Evolutionary conservation across 2,888 invertebrate species (phyloP).

Genomic region (Drosophila picticornis): DNA sequence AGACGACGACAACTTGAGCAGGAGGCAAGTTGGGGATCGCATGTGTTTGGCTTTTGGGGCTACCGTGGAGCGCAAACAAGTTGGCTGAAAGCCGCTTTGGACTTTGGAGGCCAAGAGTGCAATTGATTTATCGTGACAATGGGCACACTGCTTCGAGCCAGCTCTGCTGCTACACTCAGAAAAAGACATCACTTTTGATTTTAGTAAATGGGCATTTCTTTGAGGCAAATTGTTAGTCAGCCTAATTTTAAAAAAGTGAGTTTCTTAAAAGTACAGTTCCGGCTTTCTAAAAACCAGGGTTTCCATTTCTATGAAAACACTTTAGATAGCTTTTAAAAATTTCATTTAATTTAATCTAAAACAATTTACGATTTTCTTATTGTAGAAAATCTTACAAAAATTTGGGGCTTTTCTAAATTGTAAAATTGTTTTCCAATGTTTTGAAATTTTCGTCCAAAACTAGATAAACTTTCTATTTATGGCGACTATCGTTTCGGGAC

Average conservation of each 20-base stretch:
- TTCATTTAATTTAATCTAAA: neutral
- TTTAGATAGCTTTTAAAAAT: neutral
- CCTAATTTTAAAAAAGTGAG: too few relatives aligned
- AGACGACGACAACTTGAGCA: constrained; percentile 23
- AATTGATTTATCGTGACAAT: constrained; percentile 83
- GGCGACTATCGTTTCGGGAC: neutral
- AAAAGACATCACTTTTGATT: neutral
- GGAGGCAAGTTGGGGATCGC: constrained; percentile 32
- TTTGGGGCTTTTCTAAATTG: too few relatives aligned
- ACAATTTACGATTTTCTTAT: neutral
- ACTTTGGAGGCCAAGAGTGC: constrained; percentile 70
- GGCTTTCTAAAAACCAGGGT: too few relatives aligned
- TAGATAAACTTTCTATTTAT: neutral
- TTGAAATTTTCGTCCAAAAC: neutral
- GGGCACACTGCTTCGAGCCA: constrained; percentile 56
- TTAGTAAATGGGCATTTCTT: neutral
- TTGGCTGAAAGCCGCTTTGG: constrained; percentile 25
- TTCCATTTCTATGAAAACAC: too few relatives aligned
- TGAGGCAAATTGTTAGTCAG: too few relatives aligned
- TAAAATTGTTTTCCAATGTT: neutral
- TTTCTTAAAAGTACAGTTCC: too few relatives aligned
- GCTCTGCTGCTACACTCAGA: constrained; percentile 25
- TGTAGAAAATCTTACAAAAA: too few relatives aligned
- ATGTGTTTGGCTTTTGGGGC: constrained; percentile 34
- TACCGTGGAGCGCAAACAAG: constrained; percentile 29